Conservation (phyloP, 2,797 vertebrate genomes). For the Masticophis lateralis region DNA sequence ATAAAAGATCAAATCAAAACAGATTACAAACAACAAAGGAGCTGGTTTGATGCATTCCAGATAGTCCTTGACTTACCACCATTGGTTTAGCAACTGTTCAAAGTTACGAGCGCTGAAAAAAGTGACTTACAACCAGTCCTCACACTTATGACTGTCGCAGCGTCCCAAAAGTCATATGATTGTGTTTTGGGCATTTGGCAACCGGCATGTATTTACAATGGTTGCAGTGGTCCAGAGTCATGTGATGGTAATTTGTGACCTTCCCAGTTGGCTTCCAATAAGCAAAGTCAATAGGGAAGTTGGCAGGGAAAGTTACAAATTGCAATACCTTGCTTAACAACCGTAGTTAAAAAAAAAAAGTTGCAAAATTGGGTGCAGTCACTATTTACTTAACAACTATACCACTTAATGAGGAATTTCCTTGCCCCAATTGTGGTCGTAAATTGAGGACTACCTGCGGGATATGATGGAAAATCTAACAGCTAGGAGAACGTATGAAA, state of each 20-base stretch:
- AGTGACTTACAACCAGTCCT: not conserved
- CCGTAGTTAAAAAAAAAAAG: not conserved
- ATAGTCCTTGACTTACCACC: not conserved
- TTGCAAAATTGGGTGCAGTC: not conserved
- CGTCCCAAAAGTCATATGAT: not conserved
- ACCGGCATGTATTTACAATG: not conserved
- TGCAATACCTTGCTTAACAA: not conserved
- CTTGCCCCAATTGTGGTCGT: not conserved
- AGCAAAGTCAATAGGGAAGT: not conserved
- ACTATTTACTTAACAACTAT: not conserved
- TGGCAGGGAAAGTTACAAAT: not conserved
- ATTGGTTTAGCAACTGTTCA: not conserved
- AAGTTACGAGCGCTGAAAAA: not conserved
- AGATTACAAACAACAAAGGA: conserved; percentile 33
- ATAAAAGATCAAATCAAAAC: conserved; percentile 42
- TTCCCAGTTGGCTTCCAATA: not conserved
- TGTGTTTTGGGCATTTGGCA: not conserved
- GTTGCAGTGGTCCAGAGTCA: not conserved
- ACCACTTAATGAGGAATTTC: not conserved
- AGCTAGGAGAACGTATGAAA: conserved; percentile 6
- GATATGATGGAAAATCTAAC: not conserved
- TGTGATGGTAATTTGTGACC: not conserved
- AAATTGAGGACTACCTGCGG: not conserved
- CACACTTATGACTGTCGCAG: not conserved
- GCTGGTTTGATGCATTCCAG: not conserved